A percentile compares a stretch with the other conserved stretches of the same genome.
Conservation (phyloP, 1,140 invertebrate genomes). For the Drosophila equinoxialis region DNA sequence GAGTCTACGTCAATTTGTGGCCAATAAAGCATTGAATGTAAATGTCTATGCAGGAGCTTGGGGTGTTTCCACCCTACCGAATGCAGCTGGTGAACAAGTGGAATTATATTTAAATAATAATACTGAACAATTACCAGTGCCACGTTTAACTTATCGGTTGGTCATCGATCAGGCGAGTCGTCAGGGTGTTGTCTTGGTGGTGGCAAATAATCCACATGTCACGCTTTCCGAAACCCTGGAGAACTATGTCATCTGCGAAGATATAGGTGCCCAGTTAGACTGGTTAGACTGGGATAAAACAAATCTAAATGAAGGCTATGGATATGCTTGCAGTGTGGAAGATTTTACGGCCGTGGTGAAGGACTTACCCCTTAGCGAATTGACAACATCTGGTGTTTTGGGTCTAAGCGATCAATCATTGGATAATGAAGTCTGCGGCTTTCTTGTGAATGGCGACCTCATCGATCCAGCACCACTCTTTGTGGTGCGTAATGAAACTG, state of each 20-base stretch:
- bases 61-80: conserved; percentile 83
- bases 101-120: conserved; percentile 83
- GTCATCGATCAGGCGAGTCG: conserved; percentile 83
- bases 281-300: conserved; percentile 84
- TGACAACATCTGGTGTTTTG: conserved; percentile 53
- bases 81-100: conserved; percentile 78
- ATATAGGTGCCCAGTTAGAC: conserved; percentile 83
- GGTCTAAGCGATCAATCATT: conserved; percentile 40
- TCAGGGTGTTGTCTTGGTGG: conserved; percentile 84
- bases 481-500: conserved; percentile 38
- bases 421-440: conserved; percentile 41
- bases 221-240: conserved; percentile 58
- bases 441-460: conserved; percentile 62
- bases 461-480: conserved; percentile 65
- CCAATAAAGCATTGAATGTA: conserved; percentile 75
- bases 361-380: conserved; percentile 70
- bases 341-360: conserved; percentile 85
- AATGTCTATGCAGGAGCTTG: conserved; percentile 85
- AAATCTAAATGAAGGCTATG: conserved; percentile 85
- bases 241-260: conserved; percentile 84
- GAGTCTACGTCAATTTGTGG: conserved; percentile 81
- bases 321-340: conserved; percentile 86
- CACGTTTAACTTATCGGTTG: conserved; percentile 85
- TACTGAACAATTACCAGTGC: conserved; percentile 83
- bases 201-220: conserved; percentile 86